phyloP scores from a whole-genome alignment of 2,113 vertebrate species.

The Ailurus styani region DNA sequence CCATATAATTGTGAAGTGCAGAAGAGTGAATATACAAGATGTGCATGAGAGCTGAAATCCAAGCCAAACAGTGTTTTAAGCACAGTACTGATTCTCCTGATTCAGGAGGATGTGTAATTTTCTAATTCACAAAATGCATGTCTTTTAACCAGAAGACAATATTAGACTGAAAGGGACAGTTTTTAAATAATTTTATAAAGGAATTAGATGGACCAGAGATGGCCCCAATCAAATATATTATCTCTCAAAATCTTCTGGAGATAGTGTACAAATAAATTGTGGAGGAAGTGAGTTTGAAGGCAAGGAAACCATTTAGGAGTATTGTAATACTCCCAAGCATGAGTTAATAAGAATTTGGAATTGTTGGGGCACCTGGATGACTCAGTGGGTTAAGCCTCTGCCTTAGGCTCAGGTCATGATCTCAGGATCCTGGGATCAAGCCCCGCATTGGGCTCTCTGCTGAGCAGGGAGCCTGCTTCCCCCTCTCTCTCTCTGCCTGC shows the following conservation, averaged over 20 bases:
- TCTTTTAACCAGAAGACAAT: background rate
- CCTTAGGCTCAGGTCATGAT: too few relatives aligned
- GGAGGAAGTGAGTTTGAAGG: background rate
- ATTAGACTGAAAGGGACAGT: background rate
- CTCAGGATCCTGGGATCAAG: too few relatives aligned
- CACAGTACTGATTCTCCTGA: background rate
- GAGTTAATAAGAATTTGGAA: background rate
- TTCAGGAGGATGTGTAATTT: background rate
- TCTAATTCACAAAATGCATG: background rate
- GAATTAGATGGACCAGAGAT: background rate
- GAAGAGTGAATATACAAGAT: background rate
- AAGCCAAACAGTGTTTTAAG: background rate
- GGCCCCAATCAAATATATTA: background rate
- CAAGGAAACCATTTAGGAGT: background rate
- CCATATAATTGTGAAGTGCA: background rate
- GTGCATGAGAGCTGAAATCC: background rate
- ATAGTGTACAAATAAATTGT: background rate
- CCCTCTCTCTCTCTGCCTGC: too few relatives aligned
- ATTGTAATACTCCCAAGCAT: background rate
- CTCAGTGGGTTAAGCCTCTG: too few relatives aligned
- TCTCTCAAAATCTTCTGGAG: background rate
- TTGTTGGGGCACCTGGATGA: too few relatives aligned
- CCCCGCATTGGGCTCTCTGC: too few relatives aligned
- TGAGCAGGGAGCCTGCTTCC: too few relatives aligned
- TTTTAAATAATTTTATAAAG: background rate